Base-by-base conservation (phyloP, 2,113 vertebrate species). In the Hoplias malabaricus region DNA sequence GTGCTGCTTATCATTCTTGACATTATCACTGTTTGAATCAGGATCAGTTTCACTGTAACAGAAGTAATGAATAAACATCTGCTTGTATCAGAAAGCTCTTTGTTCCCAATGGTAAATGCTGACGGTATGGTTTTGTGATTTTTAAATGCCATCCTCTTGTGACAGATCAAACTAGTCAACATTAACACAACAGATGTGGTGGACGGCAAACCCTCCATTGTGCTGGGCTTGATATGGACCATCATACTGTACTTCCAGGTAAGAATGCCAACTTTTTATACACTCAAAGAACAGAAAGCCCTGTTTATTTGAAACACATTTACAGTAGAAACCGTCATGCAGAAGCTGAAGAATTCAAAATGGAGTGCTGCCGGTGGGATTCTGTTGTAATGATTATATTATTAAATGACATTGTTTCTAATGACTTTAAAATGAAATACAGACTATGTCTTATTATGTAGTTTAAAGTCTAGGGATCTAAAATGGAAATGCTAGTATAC, bases 201-300 rank as follows among this genome's bases (percentile, higher is more conserved):
- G 36, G 96, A 99, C 86, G 98, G 98, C 46, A 93, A 94, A 23
- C 96, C 96, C 0, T 94, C 98, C 3, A 99, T 99, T 73, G 95
- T 99, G 3, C 93, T 99, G 27, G 98, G 98, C 8, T 87, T 99
- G 88, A 81, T 99, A 75, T 99, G 98, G 98, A 99, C 97, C 80
- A 96, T 99, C 82, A 98, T 99, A 86, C 92, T 99, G 0, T 99
- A 99, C 89, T 99, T 98, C 84, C 98, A 99, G 97, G 98, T 98
- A 93, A 63, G 2, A 10, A 4, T 13, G 0, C 38, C 19, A 36
- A 25, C 14, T 13, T 12, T 56, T n/a, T 10, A 7, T n/a, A 19
- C 19, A 9, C 14, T n/a, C n/a, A n/a, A n/a, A 19, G 13, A 40
- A 63, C 13, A 63, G 8, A 16, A 31, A 33, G n/a, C 36, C 9